Evolutionary conservation across 2,888 invertebrate species (phyloP), one percentile per base, ranked within the genome.

Genomic region (Choreutis nemorana): DNA sequence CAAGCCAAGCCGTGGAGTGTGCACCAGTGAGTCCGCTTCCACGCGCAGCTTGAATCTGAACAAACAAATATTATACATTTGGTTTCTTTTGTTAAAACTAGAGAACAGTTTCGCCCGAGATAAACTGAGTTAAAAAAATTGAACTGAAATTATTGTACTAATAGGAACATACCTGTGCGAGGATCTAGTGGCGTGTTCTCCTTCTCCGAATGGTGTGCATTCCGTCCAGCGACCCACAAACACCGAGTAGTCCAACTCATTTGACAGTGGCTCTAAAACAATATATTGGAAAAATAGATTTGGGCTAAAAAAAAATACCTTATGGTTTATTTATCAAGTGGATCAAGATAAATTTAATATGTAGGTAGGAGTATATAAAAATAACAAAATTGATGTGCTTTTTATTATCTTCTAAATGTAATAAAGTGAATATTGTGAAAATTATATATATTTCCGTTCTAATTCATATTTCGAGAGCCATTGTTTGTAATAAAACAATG

Each of bases 1-100:
- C 34, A 77, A 40, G 6, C 79, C 79, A 14, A 80, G 58, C 4
- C 60, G 56, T n/a, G 78, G 73, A 1, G 71, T 77, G 49, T 75
- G 71, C 29, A 77, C 68, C 31, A 77, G 50, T 6, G 73, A 72
- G 28, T 72, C 68, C 0, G 58, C 44, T 35, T 70, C 67, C 12
- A 29, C 23, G 16, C 26, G 26, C 4, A 18, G 27, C 9, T 29
- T 32, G 16, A 23, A 25, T 15, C 35, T 32, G 32, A 7, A 21
- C 3, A n/a, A n/a, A n/a, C n/a, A n/a, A 28, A 21, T 28, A 23
- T 23, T 22, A 14, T 28, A 22, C 6, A 15, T 16, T 28, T 23
- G 28, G 28, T 23, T 28, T 22, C 23, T 23, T 4, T 23, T 28
- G 20, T n/a, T 14, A 11, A 14, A 23, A 31, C 16, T 23, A 34